Conservation (phyloP, 2,113 vertebrate species). For the Excalfactoria chinensis region DNA sequence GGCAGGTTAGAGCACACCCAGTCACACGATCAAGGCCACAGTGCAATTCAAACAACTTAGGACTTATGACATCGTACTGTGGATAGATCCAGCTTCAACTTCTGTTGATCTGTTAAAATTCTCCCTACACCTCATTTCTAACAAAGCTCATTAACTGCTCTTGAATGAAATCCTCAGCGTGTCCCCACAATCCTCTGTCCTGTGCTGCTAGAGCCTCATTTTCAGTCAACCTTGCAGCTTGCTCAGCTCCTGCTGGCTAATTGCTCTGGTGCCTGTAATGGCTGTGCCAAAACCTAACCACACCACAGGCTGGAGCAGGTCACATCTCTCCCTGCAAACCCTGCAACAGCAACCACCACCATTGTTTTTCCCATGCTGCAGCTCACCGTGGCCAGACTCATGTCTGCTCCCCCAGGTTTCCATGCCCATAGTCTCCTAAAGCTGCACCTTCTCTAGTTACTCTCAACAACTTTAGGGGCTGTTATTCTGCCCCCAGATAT, state of each 20-base stretch:
- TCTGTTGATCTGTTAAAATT: not conserved
- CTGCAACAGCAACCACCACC: not conserved
- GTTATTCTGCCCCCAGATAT: not conserved
- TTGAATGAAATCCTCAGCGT: not conserved
- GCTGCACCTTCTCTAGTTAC: not conserved
- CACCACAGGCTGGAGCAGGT: not conserved
- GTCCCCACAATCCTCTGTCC: not conserved
- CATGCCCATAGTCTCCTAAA: not conserved
- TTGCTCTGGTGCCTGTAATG: not conserved
- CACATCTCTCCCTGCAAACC: not conserved
- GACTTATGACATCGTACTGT: not conserved
- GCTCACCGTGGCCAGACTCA: not conserved
- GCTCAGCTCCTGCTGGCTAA: not conserved
- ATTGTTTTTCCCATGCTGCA: rapidly evolving
- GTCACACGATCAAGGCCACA: not conserved
- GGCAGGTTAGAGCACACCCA: not conserved
- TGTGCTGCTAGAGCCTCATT: not conserved
- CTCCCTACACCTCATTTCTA: not conserved
- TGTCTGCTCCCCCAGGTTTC: not conserved
- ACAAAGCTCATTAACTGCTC: not conserved
- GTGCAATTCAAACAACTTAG: not conserved
- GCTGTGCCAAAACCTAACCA: not conserved
- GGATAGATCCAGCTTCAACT: not conserved
- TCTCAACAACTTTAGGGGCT: not conserved
- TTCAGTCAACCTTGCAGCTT: not conserved